A percentile compares a stretch with the other conserved stretches of the same genome.
These are phyloP conservation scores for Microtus montanus DNA, from an alignment of 2,113 vertebrate genomes.

Conservation along the genomic window DNA sequence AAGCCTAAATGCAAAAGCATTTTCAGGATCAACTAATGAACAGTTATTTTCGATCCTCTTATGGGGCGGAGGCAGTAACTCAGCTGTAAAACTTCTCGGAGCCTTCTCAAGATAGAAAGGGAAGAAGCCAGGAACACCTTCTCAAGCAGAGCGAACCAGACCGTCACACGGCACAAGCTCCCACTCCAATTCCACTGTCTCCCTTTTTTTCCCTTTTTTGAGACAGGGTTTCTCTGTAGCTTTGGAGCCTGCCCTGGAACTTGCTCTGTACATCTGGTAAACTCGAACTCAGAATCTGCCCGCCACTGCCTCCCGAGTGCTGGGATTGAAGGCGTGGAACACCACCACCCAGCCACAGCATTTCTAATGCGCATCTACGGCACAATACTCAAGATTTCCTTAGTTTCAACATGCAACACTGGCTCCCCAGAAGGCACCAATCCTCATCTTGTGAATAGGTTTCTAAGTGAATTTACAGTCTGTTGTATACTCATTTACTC, in stretches of 20 bases:
- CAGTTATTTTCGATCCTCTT: constrained; percentile 68
- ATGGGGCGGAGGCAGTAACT: constrained; percentile 48
- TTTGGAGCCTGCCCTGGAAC: no score
- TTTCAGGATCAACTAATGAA: constrained; percentile 68
- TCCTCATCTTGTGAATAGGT: constrained; percentile 35
- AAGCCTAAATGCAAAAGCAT: constrained; percentile 46
- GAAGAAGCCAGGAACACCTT: not conserved
- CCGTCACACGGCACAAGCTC: constrained; percentile 43
- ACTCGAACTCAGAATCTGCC: no score
- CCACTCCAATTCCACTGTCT: constrained; percentile 55
- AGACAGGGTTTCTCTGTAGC: no score
- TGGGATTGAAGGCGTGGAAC: no score
- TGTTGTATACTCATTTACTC: not conserved
- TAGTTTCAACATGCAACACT: constrained; percentile 77
- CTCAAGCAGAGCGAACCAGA: not conserved
- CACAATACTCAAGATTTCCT: constrained; percentile 74
- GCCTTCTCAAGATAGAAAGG: not conserved
- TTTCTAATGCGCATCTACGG: constrained; percentile 75
- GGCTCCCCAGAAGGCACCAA: constrained; percentile 65
- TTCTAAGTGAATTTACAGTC: not conserved
- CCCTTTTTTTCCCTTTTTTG: no score
- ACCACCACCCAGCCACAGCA: constrained; percentile 36
- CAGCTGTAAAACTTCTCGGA: constrained; percentile 5
- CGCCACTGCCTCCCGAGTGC: no score
- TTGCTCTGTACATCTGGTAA: no score